phyloP scores from a whole-genome alignment of 1,140 invertebrate genomes.

The Drosophila arawakana region DNA sequence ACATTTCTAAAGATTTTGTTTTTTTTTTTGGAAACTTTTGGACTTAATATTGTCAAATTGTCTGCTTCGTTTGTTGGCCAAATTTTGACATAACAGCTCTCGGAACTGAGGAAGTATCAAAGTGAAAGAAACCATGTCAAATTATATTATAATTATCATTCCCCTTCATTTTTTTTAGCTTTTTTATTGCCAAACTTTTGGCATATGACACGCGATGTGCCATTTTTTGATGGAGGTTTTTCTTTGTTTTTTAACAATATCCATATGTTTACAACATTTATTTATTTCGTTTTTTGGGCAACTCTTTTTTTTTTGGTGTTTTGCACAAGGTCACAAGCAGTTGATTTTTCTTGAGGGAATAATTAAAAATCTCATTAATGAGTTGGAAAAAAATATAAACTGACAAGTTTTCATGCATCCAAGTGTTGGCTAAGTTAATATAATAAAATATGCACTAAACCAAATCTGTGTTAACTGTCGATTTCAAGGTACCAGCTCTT shows the following conservation, averaged over 20 bases:
- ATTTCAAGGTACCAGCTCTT: slow-evolving; percentile 12
- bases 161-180: neutral
- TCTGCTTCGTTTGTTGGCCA: slow-evolving; percentile 28
- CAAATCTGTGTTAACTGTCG: slow-evolving; percentile 20
- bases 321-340: slow-evolving; percentile 34
- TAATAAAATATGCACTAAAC: slow-evolving; percentile 11
- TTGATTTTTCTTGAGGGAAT: slow-evolving; percentile 13
- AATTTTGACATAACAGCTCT: slow-evolving; percentile 62
- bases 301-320: slow-evolving; percentile 2
- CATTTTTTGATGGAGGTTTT: slow-evolving; percentile 47
- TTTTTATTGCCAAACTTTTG: slow-evolving; percentile 59
- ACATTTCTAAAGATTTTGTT: slow-evolving; percentile 3
- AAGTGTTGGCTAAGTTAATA: slow-evolving; percentile 14
- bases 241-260: slow-evolving; percentile 19
- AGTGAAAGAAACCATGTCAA: slow-evolving; percentile 61
- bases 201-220: slow-evolving; percentile 70
- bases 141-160: slow-evolving; percentile 59
- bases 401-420: slow-evolving; percentile 18
- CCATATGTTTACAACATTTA: slow-evolving; percentile 9
- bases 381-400: neutral
- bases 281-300: neutral
- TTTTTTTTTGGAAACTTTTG: slow-evolving; percentile 29
- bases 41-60: slow-evolving; percentile 56
- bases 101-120: slow-evolving; percentile 56
- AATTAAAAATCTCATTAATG: slow-evolving; percentile 26